Percentiles rank a stretch among this genome's conserved stretches.
Conservation (phyloP, 35 echinoderm and acorn worm genomes). For the Lytechinus variegatus region DNA sequence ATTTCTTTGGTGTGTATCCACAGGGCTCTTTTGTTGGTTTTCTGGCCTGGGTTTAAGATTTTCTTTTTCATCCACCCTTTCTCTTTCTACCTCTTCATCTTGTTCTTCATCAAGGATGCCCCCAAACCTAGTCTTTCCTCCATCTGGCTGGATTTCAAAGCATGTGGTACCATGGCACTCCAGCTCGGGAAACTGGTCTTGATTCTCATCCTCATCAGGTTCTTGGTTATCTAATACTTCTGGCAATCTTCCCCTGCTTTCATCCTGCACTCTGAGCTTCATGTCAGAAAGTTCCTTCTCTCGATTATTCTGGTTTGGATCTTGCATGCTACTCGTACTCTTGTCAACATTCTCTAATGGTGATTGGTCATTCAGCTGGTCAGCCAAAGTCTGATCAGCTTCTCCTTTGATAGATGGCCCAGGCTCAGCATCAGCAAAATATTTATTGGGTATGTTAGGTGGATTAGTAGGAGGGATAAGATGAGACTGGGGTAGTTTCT, state of each 20-base stretch:
- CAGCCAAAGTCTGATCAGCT: slow-evolving; percentile 15
- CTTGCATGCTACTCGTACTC: background rate
- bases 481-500: slow-evolving; percentile 34
- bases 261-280: slow-evolving; percentile 17
- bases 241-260: slow-evolving; percentile 1
- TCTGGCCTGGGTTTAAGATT: background rate
- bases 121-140: slow-evolving; percentile 20
- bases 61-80: background rate
- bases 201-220: background rate
- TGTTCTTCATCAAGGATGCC: background rate
- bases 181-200: background rate
- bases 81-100: background rate
- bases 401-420: background rate
- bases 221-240: background rate
- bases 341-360: background rate
- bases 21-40: background rate
- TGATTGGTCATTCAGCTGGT: slow-evolving; percentile 30
- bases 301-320: background rate
- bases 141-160: slow-evolving; percentile 11
- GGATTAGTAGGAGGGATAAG: slow-evolving; percentile 39
- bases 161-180: slow-evolving; percentile 19
- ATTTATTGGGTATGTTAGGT: slow-evolving; percentile 31
- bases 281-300: background rate
- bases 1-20: background rate
- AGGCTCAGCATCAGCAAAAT: background rate